Evolutionary conservation across 2,797 vertebrate species (phyloP).

Genomic region (Brotula barbata): DNA sequence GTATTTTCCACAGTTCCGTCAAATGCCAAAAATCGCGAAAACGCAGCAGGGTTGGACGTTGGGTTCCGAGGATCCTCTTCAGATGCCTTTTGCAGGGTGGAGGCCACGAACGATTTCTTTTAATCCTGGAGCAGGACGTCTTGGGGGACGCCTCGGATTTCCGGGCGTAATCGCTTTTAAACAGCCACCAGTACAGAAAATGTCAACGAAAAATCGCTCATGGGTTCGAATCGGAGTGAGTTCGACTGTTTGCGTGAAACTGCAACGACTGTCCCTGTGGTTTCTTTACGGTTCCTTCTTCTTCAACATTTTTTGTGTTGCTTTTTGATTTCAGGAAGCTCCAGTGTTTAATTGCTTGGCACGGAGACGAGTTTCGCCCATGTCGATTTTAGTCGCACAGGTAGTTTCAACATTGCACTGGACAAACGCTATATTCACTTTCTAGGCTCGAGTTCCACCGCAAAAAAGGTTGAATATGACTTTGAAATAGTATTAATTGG

Average conservation of each 20-base stretch:
- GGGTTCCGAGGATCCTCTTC: conserved; percentile 18
- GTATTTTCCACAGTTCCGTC: conserved; percentile 31
- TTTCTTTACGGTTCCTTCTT: conserved; percentile 14
- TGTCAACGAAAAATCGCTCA: conserved; percentile 61
- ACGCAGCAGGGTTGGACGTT: conserved; percentile 4
- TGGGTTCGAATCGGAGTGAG: conserved; percentile 10
- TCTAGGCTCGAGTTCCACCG: too few species aligned
- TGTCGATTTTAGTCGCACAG: conserved; percentile 2
- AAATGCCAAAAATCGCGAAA: conserved; percentile 59
- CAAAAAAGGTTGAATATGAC: too few species aligned
- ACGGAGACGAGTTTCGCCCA: conserved; percentile 16
- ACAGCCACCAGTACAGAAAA: conserved; percentile 73
- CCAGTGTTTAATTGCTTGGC: conserved; percentile 5
- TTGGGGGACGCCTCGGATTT: conserved; percentile 6
- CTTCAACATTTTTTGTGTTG: background rate
- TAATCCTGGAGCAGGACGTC: conserved; percentile 32
- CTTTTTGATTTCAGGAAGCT: background rate
- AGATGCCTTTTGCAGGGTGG: conserved; percentile 9
- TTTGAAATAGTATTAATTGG: too few species aligned
- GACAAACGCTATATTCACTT: background rate
- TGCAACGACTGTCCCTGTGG: conserved; percentile 17
- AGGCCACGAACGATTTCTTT: conserved; percentile 41
- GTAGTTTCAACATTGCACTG: conserved; percentile 13
- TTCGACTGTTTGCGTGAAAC: conserved; percentile 45
- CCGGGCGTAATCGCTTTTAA: conserved; percentile 25